phyloP scores from a whole-genome alignment of 2,113 vertebrate genomes.

The Oncorhynchus clarkii region DNA sequence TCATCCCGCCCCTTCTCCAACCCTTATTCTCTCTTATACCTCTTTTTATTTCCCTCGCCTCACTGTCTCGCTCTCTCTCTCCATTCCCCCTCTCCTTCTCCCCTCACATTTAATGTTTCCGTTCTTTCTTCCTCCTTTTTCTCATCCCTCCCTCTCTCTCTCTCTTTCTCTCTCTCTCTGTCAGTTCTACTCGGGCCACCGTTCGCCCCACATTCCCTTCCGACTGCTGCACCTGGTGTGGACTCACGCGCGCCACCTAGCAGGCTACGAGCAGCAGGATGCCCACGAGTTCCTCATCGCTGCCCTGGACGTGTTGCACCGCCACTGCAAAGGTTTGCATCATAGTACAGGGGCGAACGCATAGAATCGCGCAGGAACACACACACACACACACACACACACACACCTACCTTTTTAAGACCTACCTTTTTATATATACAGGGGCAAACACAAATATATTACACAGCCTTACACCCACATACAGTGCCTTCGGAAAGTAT shows the following conservation, averaged over 20 bases:
- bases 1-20: background rate
- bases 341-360: constrained; percentile 60
- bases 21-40: constrained; percentile 9
- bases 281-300: constrained; percentile 99
- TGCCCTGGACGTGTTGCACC: constrained; percentile 94
- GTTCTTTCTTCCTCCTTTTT: background rate
- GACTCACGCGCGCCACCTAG: constrained; percentile 97
- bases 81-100: background rate
- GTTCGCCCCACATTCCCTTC: constrained; percentile 98
- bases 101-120: background rate
- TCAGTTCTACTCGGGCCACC: constrained; percentile 98
- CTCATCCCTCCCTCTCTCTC: background rate
- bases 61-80: constrained; percentile 3
- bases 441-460: constrained; percentile 9
- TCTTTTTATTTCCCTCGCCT: background rate
- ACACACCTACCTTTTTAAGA: constrained; percentile 57
- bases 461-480: too few relatives aligned
- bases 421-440: constrained; percentile 82
- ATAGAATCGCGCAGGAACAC: constrained; percentile 73
- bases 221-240: constrained; percentile 98
- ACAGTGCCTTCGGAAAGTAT: too few relatives aligned
- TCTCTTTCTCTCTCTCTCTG: background rate
- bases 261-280: constrained; percentile 98
- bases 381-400: constrained; percentile 83
- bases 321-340: constrained; percentile 90